Evolutionary conservation across 2,888 invertebrate species (phyloP), one percentile per base, ranked within the genome.

Genomic region (Scelioninae gen. 1): DNA sequence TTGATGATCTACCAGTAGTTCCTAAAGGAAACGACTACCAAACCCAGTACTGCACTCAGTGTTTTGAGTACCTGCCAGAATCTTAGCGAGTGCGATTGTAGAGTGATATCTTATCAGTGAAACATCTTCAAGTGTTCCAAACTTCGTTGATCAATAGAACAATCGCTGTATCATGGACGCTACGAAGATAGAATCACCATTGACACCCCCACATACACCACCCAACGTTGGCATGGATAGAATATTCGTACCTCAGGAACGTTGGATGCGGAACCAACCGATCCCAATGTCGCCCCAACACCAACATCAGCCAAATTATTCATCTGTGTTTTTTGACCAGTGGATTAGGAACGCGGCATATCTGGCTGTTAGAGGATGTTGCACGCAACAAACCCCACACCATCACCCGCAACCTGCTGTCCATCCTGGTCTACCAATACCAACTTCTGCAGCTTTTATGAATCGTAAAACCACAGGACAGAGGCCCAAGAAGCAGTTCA

Each of bases 381-480:
- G 94, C 86, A 93, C 81, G 4, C 85, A 86, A 56, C 88, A 85
- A 5, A 84, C 89, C 13, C 29, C 78, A 0, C 95, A 5, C 94
- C 94, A 66, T 7, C 69, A 72, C 32, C 79, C 86, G 16, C 49
- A 78, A 31, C 31, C 78, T 1, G 15, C 76, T 0, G 51, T 88
- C 11, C 89, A 90, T 34, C 83, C 89, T 0, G 87, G 87, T 32
- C 84, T 90, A 7, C 88, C 88, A n/a, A 86, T 90, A 0, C 88
- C 90, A 8, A 90, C 90, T 0, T 90, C 92, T 0, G 83, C 91
- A 0, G 93, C 94, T 10, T 95, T 95, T 86, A 94, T 95, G 80
- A 95, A 96, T 86, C 95, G 96, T 0, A 93, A 96, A 85, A 95
- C 95, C 23, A 96, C 95, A 10, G 96, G 96, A 29, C 94, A 96